Base-by-base conservation (phyloP, 2,797 vertebrate genomes). In the Gouania willdenowi region DNA sequence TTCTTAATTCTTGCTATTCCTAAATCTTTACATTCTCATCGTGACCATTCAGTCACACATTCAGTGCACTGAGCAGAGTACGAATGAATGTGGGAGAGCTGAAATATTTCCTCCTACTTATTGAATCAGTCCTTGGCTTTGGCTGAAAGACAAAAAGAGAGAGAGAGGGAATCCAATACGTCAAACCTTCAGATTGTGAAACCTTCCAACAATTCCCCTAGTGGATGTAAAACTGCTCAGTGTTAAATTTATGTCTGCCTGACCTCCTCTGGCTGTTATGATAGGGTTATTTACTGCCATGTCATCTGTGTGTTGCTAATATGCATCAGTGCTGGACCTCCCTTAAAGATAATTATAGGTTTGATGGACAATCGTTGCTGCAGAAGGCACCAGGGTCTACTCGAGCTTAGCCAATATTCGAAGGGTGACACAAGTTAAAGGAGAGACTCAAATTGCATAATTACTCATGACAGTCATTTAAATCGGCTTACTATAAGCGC, bases 281-380 rank as follows among this genome's bases (percentile, higher is more conserved):
- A 73, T 55, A 66, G 70, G 71, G 75, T 82, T 81, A 75, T 78
- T 75, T 76, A 81, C 70, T 71, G 70, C 57, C 66, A 40, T 48
- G 46, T 33, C 9, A 47, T 48, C 58, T 58, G 47, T 63, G 71
- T 61, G 66, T 49, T 23, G 22, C 69, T 77, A 68, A 71, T 72
- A 59, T 65, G 62, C 24, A 41, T 49, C 11, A 48, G 42, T 55
- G 67, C 75, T 69, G 51, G 66, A 75, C 53, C 61, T 67, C 61
- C 48, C 57, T 50, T 55, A 55, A 36, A 43, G 66, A 64, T 77
- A 76, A 80, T 82, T 75, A 75, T 14, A 59, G 62, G 71, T 56
- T 57, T 71, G 73, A 77, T 69, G 61, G 67, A 80, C 59, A 62
- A 56, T 47, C 62, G 63, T 47, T 54, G 53, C 46, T 68, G 70